A percentile compares a stretch with the other conserved stretches of the same genome.
phyloP scores from a whole-genome alignment of 2,797 vertebrate species.

The Xenentodon cancila region DNA sequence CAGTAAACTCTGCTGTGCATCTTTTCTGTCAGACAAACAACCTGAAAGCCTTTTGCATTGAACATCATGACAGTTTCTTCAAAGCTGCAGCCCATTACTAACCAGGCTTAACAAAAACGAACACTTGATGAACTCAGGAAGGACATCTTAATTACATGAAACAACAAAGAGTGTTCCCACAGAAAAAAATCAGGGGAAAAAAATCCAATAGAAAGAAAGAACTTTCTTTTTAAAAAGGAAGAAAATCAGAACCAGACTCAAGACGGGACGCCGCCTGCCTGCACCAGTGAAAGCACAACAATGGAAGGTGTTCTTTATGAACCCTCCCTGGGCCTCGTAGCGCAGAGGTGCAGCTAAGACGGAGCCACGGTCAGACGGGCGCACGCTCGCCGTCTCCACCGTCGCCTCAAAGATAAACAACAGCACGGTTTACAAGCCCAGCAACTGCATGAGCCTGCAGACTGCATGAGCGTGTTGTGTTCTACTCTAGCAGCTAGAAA shows the following conservation, averaged over 20 bases:
- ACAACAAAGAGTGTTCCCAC: conserved; percentile 44
- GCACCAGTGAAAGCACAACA: conserved; percentile 8
- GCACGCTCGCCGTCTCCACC: conserved; percentile 19
- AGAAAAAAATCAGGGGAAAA: conserved; percentile 13
- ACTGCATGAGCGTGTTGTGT: background rate
- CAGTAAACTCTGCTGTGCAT: too few relatives aligned
- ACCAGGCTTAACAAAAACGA: conserved; percentile 11
- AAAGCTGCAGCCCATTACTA: conserved; percentile 24
- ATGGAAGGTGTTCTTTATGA: conserved; percentile 25
- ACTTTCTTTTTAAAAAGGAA: background rate
- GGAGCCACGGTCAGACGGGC: conserved; percentile 21
- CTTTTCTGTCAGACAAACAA: too few relatives aligned
- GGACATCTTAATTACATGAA: conserved; percentile 62
- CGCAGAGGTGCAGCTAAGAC: conserved; percentile 40
- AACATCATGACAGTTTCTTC: conserved; percentile 23
- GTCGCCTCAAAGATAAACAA: conserved; percentile 55
- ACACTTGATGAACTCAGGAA: conserved; percentile 10
- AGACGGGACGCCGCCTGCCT: too few relatives aligned
- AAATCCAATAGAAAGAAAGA: background rate
- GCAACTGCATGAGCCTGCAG: background rate
- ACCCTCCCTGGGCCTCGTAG: conserved; percentile 1
- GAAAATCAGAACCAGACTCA: too few relatives aligned
- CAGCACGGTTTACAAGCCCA: conserved; percentile 24
- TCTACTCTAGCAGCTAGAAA: background rate
- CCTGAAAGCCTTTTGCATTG: too few relatives aligned